phyloP scores from a whole-genome alignment of 2,797 vertebrate species.

The Octomys mimax region DNA sequence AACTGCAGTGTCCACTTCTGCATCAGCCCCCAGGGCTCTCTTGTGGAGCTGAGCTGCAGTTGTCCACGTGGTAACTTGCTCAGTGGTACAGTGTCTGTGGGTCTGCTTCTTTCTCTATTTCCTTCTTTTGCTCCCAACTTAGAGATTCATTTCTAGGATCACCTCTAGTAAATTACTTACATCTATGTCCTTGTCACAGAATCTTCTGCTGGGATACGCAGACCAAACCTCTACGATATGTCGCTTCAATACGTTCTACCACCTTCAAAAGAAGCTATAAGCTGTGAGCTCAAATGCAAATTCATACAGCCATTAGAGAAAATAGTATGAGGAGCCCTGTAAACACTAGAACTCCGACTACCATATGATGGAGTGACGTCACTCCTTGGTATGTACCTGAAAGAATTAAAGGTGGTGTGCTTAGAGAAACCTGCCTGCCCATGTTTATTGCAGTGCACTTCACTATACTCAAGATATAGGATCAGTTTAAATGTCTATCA shows the following conservation, averaged over 20 bases:
- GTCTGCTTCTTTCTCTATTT: neutral
- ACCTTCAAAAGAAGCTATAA: neutral
- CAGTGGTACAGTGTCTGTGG: fast-evolving
- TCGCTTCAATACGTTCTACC: neutral
- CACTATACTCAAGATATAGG: neutral
- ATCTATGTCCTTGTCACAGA: neutral
- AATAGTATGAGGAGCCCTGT: neutral
- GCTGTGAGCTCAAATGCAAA: neutral
- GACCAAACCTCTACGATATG: neutral
- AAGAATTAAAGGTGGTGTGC: neutral
- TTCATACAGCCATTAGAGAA: neutral
- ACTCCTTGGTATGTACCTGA: neutral
- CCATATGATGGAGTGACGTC: neutral
- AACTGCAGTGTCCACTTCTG: fast-evolving
- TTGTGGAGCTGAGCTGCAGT: neutral
- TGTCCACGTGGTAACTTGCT: neutral
- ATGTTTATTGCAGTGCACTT: neutral
- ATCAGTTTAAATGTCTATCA: neutral
- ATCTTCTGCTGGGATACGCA: neutral
- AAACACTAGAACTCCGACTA: neutral
- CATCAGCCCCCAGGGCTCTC: neutral
- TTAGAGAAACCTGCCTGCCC: neutral
- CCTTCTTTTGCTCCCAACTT: neutral
- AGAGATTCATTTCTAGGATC: neutral
- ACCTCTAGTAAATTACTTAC: neutral